These are phyloP conservation scores for Leptothorax acervorum DNA, from an alignment of 2,888 invertebrate genomes.

Conservation along the genomic window DNA sequence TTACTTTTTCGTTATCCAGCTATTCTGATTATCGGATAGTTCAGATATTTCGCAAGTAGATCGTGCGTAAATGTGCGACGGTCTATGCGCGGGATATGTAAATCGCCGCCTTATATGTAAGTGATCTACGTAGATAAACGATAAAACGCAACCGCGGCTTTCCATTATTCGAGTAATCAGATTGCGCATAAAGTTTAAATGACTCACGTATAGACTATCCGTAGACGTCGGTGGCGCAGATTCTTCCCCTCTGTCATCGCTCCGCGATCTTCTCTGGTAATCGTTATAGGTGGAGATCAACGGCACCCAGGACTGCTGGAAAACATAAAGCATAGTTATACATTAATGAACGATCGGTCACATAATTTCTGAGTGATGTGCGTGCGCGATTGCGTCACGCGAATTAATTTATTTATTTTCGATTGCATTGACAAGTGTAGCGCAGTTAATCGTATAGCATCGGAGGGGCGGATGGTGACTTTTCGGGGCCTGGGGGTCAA, in stretches of 20 bases:
- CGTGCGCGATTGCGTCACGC: conserved; percentile 28
- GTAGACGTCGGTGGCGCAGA: conserved; percentile 1
- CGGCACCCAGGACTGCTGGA: neutral
- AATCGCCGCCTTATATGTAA: conserved; percentile 6
- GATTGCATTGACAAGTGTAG: neutral
- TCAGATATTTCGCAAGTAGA: neutral
- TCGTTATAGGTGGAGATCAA: neutral
- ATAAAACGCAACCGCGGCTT: conserved; percentile 28
- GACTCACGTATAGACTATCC: conserved; percentile 25
- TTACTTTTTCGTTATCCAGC: neutral
- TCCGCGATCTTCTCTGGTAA: neutral
- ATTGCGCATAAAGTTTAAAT: conserved; percentile 29
- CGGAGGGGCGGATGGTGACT: too few species aligned
- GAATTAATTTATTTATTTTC: conserved; percentile 25
- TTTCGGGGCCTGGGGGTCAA: too few species aligned
- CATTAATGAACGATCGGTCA: conserved; percentile 9
- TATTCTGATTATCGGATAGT: neutral
- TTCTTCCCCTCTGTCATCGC: conserved; percentile 12
- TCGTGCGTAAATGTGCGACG: conserved; percentile 25
- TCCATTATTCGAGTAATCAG: conserved; percentile 44
- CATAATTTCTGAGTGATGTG: conserved; percentile 19
- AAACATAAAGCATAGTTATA: neutral
- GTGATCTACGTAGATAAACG: conserved; percentile 34
- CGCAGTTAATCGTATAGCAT: neutral
- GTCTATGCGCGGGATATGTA: conserved; percentile 32